phyloP scores from a whole-genome alignment of 1,140 invertebrate species.

The Heliconius nattereri region DNA sequence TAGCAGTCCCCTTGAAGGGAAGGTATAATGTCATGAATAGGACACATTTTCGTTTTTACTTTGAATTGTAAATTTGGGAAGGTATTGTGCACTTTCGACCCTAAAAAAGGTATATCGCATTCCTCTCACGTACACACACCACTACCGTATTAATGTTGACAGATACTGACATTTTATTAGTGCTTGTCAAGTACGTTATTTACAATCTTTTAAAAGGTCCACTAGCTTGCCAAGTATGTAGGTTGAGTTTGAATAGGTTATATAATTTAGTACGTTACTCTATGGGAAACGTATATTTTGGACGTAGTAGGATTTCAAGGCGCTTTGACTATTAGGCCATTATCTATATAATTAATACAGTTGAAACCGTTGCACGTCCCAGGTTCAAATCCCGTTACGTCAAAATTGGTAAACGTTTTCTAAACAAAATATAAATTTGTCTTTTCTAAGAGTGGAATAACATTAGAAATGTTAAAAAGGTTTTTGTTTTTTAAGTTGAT shows the following conservation, averaged over 20 bases:
- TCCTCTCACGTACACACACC: not conserved
- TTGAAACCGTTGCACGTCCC: no score
- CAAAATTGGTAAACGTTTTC: no score
- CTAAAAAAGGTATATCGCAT: conserved; percentile 2
- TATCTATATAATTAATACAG: no score
- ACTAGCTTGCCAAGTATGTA: not conserved
- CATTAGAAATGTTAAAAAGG: no score
- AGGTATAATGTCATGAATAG: conserved; percentile 23
- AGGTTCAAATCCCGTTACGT: no score
- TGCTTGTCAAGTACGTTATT: not conserved
- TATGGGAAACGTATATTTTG: no score
- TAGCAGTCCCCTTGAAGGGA: conserved; percentile 23
- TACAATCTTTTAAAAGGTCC: not conserved
- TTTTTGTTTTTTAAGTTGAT: no score
- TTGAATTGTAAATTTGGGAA: conserved; percentile 30
- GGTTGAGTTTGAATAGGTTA: not conserved
- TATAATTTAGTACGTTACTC: not conserved
- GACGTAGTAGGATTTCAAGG: no score
- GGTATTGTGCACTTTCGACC: conserved; percentile 16
- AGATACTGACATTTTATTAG: conserved; percentile 3
- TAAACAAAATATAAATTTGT: no score
- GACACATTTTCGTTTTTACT: conserved; percentile 12
- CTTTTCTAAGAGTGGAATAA: no score
- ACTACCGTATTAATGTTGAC: not conserved
- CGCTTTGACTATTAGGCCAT: no score